A percentile compares a stretch with the other conserved stretches of the same genome.
phyloP scores from a whole-genome alignment of 2,113 vertebrate genomes.

The Penelope pileata region DNA sequence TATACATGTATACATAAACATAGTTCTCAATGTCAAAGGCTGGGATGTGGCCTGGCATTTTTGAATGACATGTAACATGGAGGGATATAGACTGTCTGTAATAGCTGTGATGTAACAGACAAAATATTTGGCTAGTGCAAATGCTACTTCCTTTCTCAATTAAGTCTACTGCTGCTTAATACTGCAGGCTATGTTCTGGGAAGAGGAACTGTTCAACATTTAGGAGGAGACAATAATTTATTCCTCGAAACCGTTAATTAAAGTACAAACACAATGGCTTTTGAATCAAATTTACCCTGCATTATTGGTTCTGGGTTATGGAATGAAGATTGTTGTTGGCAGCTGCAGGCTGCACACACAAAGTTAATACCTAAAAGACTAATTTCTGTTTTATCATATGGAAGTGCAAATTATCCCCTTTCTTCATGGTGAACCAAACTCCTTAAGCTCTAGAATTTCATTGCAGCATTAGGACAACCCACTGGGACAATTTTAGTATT shows the following conservation, averaged over 20 bases:
- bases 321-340: slow-evolving; percentile 42
- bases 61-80: neutral
- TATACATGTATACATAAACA: neutral
- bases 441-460: neutral
- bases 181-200: neutral
- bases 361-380: slow-evolving; percentile 23
- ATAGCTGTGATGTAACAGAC: neutral
- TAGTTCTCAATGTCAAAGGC: neutral
- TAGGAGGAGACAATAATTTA: neutral
- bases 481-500: neutral
- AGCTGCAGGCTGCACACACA: slow-evolving; percentile 38
- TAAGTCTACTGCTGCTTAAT: neutral
- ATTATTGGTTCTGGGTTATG: slow-evolving; percentile 41
- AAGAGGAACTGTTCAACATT: neutral
- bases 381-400: slow-evolving; percentile 41
- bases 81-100: neutral
- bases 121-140: neutral
- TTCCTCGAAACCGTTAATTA: slow-evolving; percentile 28
- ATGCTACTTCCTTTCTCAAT: slow-evolving; percentile 31
- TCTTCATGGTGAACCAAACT: slow-evolving; percentile 10
- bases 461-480: neutral
- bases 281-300: neutral
- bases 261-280: slow-evolving; percentile 7
- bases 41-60: slow-evolving; percentile 19
- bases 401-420: slow-evolving; percentile 19